A percentile compares a stretch with the other conserved stretches of the same genome.
phyloP scores from a whole-genome alignment of 30 jellyfish, hydroid and myxozoan genomes.

The Catostylus mosaicus region DNA sequence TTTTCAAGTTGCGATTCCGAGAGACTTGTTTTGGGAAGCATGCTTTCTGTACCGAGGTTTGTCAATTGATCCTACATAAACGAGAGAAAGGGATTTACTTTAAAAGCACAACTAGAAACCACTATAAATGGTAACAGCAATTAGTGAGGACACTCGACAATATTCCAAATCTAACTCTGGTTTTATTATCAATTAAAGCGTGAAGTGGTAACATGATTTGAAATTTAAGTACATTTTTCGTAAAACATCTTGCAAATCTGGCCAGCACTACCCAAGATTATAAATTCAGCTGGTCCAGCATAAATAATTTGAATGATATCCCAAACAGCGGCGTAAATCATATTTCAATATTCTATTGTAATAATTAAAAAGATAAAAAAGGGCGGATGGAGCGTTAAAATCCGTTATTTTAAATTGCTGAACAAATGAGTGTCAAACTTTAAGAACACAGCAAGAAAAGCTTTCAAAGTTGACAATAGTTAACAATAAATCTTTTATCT shows the following conservation, averaged over 20 bases:
- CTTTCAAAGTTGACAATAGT: neutral
- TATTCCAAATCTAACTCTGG: neutral
- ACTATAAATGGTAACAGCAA: neutral
- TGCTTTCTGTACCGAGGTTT: constrained; percentile 74
- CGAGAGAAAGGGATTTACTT: neutral
- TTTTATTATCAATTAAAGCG: neutral
- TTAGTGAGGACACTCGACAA: neutral
- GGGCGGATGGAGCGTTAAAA: no score
- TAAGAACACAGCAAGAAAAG: neutral
- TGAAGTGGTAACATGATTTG: neutral
- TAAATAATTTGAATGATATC: no score
- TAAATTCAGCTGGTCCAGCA: neutral
- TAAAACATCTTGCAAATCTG: neutral
- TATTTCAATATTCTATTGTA: no score
- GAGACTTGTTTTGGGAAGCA: constrained; percentile 83
- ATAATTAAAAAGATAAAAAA: no score
- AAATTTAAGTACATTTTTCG: neutral
- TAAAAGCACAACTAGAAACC: neutral
- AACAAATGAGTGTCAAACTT: no score
- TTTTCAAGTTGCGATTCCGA: constrained; percentile 75
- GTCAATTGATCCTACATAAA: constrained; percentile 27
- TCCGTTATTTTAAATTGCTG: no score
- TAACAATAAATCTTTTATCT: neutral
- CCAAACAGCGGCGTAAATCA: no score
- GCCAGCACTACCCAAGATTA: neutral